Conservation (phyloP, 2,888 invertebrate genomes). For the Catocala sponsa region DNA sequence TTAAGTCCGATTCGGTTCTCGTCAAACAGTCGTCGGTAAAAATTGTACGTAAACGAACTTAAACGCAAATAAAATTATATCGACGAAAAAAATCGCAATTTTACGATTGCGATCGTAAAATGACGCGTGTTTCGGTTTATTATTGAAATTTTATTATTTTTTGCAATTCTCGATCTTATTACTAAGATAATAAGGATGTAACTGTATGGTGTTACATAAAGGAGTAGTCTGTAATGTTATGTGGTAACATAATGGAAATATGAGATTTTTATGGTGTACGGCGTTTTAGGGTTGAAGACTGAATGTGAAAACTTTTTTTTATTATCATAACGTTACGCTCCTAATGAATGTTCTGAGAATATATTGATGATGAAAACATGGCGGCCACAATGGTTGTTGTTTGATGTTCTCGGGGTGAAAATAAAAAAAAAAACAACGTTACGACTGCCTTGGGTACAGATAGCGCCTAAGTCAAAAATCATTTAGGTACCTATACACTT, state of each 20-base stretch:
- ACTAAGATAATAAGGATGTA: constrained; percentile 1
- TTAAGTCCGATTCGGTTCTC: constrained; percentile 24
- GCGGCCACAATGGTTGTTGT: neutral
- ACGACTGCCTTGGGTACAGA: too few relatives aligned
- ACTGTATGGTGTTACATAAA: constrained; percentile 17
- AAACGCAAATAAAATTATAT: constrained; percentile 55
- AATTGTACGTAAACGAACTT: constrained; percentile 53
- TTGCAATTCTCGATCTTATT: constrained; percentile 30
- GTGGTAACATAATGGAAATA: constrained; percentile 44
- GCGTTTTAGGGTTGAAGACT: constrained; percentile 38
- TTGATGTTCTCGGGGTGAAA: neutral
- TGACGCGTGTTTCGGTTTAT: constrained; percentile 38
- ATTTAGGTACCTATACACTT: too few relatives aligned
- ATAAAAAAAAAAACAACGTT: too few relatives aligned
- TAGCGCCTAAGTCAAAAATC: too few relatives aligned
- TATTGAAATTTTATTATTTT: constrained; percentile 22
- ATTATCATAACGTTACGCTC: constrained; percentile 20
- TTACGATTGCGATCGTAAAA: constrained; percentile 55
- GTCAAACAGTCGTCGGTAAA: constrained; percentile 43
- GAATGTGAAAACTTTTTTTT: constrained; percentile 38
- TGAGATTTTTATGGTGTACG: constrained; percentile 43
- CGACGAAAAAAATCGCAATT: constrained; percentile 48
- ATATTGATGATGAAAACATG: constrained; percentile 21
- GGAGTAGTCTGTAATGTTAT: constrained; percentile 35
- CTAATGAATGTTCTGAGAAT: constrained; percentile 29